These are phyloP conservation scores for Galaxias olidus DNA, from an alignment of 2,797 vertebrate species.

Conservation along the genomic window DNA sequence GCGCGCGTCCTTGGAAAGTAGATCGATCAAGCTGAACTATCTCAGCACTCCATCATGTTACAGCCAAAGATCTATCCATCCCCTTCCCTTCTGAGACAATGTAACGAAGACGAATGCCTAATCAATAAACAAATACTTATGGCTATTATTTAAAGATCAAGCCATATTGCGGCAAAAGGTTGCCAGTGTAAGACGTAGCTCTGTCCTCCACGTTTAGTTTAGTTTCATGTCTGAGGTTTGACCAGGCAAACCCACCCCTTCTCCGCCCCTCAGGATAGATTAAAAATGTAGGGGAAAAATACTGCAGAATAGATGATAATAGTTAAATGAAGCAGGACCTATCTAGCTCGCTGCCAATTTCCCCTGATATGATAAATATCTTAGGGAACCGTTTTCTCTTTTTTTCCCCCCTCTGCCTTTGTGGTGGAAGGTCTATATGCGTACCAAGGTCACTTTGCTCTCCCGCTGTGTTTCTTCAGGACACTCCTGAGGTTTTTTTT, in stretches of 20 bases:
- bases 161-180: neutral
- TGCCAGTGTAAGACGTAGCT: neutral
- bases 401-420: conserved; percentile 6
- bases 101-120: neutral
- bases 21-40: too few species aligned
- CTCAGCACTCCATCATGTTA: neutral
- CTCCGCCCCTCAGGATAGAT: conserved; percentile 11
- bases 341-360: conserved; percentile 37
- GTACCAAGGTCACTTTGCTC: conserved; percentile 62
- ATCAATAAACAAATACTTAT: neutral
- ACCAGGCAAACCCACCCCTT: neutral
- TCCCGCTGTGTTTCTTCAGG: conserved; percentile 31
- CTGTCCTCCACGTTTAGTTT: neutral
- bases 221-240: conserved; percentile 15
- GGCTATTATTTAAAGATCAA: neutral
- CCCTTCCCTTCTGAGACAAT: neutral
- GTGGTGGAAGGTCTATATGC: conserved; percentile 41
- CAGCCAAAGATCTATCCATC: neutral
- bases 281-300: conserved; percentile 30
- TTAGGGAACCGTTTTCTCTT: conserved; percentile 28
- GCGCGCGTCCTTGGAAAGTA: too few species aligned
- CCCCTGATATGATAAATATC: conserved; percentile 52
- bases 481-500: conserved; percentile 15
- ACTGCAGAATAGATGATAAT: conserved; percentile 29
- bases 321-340: conserved; percentile 48